Evolutionary conservation across 2,113 vertebrate species (phyloP).

Genomic region (Xiphophorus maculatus): DNA sequence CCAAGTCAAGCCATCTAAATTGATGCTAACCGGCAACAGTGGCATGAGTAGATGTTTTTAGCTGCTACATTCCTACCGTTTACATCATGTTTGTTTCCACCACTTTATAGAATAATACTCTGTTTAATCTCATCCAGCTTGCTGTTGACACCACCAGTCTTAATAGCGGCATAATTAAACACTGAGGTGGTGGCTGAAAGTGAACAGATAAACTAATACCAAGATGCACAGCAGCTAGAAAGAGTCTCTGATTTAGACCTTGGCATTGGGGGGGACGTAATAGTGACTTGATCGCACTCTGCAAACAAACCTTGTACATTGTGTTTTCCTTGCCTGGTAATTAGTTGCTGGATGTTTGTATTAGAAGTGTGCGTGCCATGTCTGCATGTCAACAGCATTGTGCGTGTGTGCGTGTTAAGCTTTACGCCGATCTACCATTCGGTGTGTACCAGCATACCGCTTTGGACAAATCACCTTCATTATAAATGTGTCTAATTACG

Average conservation of each 20-base stretch:
- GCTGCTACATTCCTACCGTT: constrained; percentile 19
- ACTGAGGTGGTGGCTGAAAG: constrained; percentile 41
- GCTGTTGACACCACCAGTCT: constrained; percentile 35
- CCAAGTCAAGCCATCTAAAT: neutral
- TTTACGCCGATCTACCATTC: constrained; percentile 22
- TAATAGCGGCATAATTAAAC: constrained; percentile 55
- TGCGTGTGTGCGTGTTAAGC: neutral
- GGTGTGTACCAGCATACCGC: constrained; percentile 25
- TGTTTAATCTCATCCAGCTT: constrained; percentile 18
- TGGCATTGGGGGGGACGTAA: neutral
- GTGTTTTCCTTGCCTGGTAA: constrained; percentile 66
- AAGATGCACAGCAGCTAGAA: constrained; percentile 45
- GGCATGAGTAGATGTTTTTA: neutral
- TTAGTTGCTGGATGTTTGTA: constrained; percentile 59
- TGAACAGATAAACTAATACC: constrained; percentile 61
- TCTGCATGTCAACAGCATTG: constrained; percentile 8
- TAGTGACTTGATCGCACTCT: constrained; percentile 38
- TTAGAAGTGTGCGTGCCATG: constrained; percentile 21
- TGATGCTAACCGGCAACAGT: neutral
- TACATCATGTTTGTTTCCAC: constrained; percentile 24
- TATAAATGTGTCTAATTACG: constrained; percentile 76
- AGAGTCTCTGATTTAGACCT: constrained; percentile 48
- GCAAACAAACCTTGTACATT: constrained; percentile 58
- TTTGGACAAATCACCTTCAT: constrained; percentile 74
- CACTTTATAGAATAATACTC: neutral